A percentile compares a stretch with the other conserved stretches of the same genome.
These are phyloP conservation scores for Diarsia brunnea DNA, from an alignment of 2,888 invertebrate genomes.

Conservation along the genomic window DNA sequence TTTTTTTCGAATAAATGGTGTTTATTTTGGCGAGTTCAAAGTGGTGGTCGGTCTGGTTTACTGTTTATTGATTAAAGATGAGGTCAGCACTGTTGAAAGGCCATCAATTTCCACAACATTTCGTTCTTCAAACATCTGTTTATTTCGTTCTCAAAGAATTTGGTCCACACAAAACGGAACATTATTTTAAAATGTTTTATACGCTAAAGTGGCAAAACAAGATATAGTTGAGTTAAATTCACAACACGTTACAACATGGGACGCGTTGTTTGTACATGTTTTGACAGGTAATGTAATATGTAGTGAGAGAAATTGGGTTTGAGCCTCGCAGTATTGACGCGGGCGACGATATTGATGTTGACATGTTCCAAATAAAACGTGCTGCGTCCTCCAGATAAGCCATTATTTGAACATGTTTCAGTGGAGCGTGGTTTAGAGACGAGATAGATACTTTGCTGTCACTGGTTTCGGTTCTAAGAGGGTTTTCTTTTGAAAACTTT, in stretches of 20 bases:
- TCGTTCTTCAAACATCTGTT: background rate
- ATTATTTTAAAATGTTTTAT: slow-evolving; percentile 11
- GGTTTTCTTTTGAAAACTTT: slow-evolving; percentile 4
- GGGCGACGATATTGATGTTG: slow-evolving; percentile 72
- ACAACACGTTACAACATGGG: slow-evolving; percentile 62
- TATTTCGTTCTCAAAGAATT: background rate
- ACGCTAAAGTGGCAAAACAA: slow-evolving; percentile 29
- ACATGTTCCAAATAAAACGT: slow-evolving; percentile 68
- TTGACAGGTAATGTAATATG: slow-evolving; percentile 83
- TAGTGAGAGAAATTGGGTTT: slow-evolving; percentile 80
- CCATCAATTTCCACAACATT: background rate
- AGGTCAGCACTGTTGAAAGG: slow-evolving; percentile 5
- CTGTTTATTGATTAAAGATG: slow-evolving; percentile 39
- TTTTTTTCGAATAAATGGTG: slow-evolving; percentile 63
- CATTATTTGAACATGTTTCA: slow-evolving; percentile 58
- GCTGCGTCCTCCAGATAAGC: slow-evolving; percentile 62
- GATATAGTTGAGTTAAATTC: slow-evolving; percentile 53
- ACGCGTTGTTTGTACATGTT: slow-evolving; percentile 75
- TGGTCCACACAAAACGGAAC: background rate
- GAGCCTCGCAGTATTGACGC: slow-evolving; percentile 70
- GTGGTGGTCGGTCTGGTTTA: slow-evolving; percentile 31
- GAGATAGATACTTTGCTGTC: slow-evolving; percentile 13
- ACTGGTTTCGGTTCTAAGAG: background rate
- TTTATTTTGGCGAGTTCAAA: slow-evolving; percentile 67
- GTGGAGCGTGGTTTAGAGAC: slow-evolving; percentile 36